phyloP scores from a whole-genome alignment of 1,140 invertebrate genomes.

The Drosophila nebulosa region DNA sequence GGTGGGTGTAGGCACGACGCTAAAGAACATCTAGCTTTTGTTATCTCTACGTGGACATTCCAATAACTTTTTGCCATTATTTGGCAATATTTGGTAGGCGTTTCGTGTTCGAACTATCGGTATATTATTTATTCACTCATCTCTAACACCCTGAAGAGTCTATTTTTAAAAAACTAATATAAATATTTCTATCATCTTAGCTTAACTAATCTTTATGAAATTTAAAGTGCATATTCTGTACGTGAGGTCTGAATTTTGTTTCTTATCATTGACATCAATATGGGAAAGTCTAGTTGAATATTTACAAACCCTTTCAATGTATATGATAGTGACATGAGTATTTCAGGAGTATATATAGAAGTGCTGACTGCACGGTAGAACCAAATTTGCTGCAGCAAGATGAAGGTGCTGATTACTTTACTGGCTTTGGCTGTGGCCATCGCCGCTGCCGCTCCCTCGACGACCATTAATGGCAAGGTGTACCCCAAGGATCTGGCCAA shows the following conservation, averaged over 20 bases:
- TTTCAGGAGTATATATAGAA: not conserved
- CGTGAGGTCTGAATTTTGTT: not conserved
- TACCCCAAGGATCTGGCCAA: constrained; percentile 28
- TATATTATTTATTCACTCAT: too few species aligned
- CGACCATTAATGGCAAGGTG: constrained; percentile 5
- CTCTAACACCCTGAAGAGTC: too few species aligned
- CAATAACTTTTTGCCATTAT: too few species aligned
- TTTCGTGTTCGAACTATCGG: too few species aligned
- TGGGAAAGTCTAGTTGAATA: not conserved
- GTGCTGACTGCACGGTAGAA: not conserved
- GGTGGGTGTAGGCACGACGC: too few species aligned
- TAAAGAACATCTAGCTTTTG: too few species aligned
- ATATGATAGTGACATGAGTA: not conserved
- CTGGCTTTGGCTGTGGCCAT: constrained; percentile 33
- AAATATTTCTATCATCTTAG: not conserved
- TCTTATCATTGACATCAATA: not conserved
- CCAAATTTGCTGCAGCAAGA: not conserved
- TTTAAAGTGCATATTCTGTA: not conserved
- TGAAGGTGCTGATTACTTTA: constrained; percentile 27
- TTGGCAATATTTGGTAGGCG: too few species aligned
- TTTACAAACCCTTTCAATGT: not conserved
- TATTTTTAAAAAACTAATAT: not conserved
- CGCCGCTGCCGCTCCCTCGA: constrained; percentile 23
- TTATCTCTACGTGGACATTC: too few species aligned
- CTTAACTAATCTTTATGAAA: not conserved